Conservation (phyloP, 2,888 invertebrate species). For the Ramazzottius varieornatus region DNA sequence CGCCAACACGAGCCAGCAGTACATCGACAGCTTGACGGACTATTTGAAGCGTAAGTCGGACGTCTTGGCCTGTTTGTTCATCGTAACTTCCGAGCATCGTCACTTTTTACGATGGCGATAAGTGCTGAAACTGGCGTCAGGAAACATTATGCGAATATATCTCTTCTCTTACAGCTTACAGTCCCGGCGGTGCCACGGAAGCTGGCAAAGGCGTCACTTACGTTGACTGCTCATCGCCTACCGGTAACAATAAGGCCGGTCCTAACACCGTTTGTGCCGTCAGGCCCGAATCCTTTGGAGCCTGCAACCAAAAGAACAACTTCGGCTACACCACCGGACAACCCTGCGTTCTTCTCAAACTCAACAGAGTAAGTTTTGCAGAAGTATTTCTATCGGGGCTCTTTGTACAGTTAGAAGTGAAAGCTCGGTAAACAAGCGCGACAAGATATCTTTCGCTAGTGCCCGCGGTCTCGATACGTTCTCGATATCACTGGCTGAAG, state of each 20-base stretch:
- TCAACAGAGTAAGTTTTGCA: conserved; percentile 49
- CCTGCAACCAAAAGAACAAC: conserved; percentile 45
- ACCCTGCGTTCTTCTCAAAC: conserved; percentile 82
- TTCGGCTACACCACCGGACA: conserved; percentile 59
- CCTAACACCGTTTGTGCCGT: too few species aligned
- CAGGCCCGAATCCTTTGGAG: conserved; percentile 3
- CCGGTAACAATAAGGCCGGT: neutral
- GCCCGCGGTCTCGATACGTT: too few species aligned
- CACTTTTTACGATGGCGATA: too few species aligned
- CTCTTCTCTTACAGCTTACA: neutral
- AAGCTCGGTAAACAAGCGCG: neutral
- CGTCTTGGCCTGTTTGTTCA: too few species aligned
- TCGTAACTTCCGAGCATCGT: too few species aligned
- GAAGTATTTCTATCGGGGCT: conserved; percentile 3
- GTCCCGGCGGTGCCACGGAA: neutral
- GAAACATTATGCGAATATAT: too few species aligned
- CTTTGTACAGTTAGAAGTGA: too few species aligned
- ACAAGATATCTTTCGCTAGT: too few species aligned
- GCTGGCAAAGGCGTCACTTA: neutral
- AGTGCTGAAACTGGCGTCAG: too few species aligned
- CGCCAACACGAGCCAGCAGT: conserved; percentile 13
- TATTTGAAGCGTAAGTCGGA: conserved; percentile 12
- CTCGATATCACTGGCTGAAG: too few species aligned
- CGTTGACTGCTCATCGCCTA: neutral
- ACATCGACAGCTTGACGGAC: conserved; percentile 12